Evolutionary conservation across 2,113 vertebrate species (phyloP).

Genomic region (Melanerpes aurifrons): DNA sequence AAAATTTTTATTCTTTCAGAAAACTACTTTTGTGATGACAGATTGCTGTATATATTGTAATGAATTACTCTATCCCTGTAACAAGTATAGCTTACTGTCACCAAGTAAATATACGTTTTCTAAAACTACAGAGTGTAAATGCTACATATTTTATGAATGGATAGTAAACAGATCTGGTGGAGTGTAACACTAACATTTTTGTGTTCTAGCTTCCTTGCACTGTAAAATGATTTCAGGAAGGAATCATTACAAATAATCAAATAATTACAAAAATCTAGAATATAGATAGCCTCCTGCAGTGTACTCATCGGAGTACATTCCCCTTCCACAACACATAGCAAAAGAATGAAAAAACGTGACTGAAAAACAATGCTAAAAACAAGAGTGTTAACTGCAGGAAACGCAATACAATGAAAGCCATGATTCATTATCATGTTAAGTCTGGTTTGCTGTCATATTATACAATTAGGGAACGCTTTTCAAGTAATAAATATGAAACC

Average conservation of each 20-base stretch:
- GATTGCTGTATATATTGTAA: neutral
- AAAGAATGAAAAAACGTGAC: neutral
- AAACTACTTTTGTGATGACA: neutral
- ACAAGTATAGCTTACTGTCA: accelerated
- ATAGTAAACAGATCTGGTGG: neutral
- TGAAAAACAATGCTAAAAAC: neutral
- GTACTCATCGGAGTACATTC: neutral
- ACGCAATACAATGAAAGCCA: neutral
- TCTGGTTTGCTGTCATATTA: neutral
- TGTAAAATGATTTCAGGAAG: neutral
- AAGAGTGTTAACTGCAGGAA: neutral
- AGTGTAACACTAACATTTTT: neutral
- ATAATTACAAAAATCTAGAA: neutral
- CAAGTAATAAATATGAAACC: neutral
- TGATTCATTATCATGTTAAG: neutral
- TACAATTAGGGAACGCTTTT: neutral
- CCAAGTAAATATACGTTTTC: neutral
- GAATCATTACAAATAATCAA: neutral
- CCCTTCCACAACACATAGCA: neutral
- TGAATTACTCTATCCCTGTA: neutral
- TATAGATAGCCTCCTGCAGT: neutral
- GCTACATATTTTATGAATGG: neutral
- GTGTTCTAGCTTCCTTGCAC: neutral
- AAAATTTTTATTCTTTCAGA: neutral
- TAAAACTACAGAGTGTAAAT: neutral